Percentiles rank a stretch among this genome's conserved stretches.
Conservation (phyloP, 2,113 vertebrate species). For the Nymphicus hollandicus region DNA sequence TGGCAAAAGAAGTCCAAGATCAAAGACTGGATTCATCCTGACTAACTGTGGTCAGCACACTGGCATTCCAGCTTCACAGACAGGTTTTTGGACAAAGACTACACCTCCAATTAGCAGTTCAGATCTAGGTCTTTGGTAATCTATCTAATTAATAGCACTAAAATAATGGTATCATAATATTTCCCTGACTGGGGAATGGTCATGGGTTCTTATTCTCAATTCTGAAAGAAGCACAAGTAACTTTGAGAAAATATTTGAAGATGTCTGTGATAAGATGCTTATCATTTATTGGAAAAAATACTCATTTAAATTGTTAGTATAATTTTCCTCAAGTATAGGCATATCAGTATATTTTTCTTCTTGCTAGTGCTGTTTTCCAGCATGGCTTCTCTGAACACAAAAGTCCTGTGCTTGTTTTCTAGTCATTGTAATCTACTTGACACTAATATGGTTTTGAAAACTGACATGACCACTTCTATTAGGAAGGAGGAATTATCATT, state of each 20-base stretch:
- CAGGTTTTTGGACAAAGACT: not conserved
- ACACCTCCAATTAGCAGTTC: not conserved
- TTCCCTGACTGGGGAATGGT: not conserved
- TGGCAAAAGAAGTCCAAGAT: not conserved
- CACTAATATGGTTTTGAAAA: not conserved
- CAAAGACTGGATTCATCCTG: not conserved
- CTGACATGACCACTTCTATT: accelerated
- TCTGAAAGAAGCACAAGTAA: not conserved
- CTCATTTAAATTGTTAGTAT: not conserved
- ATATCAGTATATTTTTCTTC: not conserved
- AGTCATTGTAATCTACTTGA: not conserved
- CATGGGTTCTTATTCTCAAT: not conserved
- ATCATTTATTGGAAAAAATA: not conserved
- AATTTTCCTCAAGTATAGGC: not conserved
- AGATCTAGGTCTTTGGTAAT: not conserved
- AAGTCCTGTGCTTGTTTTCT: not conserved
- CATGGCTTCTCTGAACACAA: not conserved
- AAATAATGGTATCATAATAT: not conserved
- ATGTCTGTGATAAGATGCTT: not conserved
- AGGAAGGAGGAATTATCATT: not conserved
- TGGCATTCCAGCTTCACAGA: not conserved
- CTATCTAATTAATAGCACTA: not conserved
- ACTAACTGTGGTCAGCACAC: not conserved
- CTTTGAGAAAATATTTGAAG: not conserved
- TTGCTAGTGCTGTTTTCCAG: not conserved